These are phyloP conservation scores for Gracilinanus agilis DNA, from an alignment of 2,113 vertebrate species.

Conservation along the genomic window DNA sequence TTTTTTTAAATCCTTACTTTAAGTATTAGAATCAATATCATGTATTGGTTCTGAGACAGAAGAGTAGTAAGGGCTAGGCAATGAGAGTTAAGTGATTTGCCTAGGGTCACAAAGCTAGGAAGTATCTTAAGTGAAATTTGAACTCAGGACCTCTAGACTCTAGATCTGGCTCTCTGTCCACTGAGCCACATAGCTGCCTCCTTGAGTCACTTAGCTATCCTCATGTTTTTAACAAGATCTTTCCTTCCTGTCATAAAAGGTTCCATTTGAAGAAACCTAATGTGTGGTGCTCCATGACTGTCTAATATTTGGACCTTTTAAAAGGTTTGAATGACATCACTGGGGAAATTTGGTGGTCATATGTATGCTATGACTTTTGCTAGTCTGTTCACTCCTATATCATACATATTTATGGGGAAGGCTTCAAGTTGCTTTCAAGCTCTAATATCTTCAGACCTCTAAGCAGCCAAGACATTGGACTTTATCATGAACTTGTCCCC, in stretches of 20 bases:
- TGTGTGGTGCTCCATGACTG: not conserved
- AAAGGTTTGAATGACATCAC: not conserved
- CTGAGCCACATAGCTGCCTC: no score
- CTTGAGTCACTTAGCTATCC: no score
- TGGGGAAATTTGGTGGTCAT: not conserved
- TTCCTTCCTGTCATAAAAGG: not conserved
- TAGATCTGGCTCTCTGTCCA: no score
- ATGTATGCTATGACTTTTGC: not conserved
- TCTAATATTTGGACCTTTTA: not conserved
- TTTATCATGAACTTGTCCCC: not conserved
- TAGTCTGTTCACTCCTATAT: not conserved
- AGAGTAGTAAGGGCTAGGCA: no score
- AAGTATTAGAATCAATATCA: no score
- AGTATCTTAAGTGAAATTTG: no score
- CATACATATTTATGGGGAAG: not conserved
- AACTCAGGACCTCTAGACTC: no score
- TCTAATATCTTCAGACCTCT: not conserved
- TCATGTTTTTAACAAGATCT: not conserved
- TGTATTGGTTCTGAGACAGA: no score
- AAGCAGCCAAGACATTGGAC: not conserved
- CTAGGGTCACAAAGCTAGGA: no score
- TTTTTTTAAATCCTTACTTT: no score
- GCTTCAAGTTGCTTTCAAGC: not conserved
- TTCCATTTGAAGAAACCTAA: not conserved
- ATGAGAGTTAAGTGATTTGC: no score